A percentile compares a stretch with the other conserved stretches of the same genome.
phyloP scores from a whole-genome alignment of 2,113 vertebrate genomes.

The Prinia subflava region DNA sequence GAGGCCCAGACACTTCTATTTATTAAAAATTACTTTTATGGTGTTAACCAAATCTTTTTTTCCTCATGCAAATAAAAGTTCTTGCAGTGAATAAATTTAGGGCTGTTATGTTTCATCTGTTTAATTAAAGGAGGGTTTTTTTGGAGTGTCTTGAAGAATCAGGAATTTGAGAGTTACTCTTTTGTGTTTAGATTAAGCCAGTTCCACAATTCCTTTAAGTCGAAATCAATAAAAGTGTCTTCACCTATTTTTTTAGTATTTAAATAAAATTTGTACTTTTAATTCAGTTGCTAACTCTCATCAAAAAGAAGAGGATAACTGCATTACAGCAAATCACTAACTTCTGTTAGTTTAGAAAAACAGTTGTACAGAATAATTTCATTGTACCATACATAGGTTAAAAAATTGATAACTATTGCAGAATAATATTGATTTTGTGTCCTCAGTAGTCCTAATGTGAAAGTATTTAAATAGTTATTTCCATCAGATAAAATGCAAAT shows the following conservation, averaged over 20 bases:
- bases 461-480: not conserved
- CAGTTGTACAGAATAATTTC: not conserved
- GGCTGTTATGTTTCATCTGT: not conserved
- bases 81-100: not conserved
- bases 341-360: not conserved
- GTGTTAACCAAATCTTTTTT: accelerated
- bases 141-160: not conserved
- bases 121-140: not conserved
- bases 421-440: not conserved
- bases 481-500: not conserved
- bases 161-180: not conserved
- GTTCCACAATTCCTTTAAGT: not conserved
- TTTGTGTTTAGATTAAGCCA: not conserved
- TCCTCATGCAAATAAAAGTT: not conserved
- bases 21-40: not conserved
- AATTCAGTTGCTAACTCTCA: not conserved
- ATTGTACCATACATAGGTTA: not conserved
- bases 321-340: not conserved
- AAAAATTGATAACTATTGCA: not conserved
- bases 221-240: not conserved
- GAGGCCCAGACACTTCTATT: accelerated
- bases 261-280: not conserved
- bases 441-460: not conserved
- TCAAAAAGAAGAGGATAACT: not conserved
- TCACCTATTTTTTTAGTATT: not conserved